Evolutionary conservation across 2,113 vertebrate species (phyloP), one percentile per base, ranked within the genome.

Genomic region (Trogon surrucura): DNA sequence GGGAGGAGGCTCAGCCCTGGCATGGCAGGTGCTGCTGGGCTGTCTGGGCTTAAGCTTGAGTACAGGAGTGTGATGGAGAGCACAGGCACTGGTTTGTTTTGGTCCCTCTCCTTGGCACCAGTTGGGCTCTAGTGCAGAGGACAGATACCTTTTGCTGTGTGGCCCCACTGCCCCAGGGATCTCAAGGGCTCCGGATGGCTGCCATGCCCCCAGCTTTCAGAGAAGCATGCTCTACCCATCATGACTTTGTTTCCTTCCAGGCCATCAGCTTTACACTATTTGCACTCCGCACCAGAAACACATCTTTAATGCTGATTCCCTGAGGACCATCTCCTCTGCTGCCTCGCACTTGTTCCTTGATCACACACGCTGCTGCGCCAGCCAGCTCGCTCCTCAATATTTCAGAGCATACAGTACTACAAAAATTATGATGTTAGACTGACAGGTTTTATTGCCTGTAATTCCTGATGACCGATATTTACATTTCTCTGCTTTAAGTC

Each of bases 351-450:
- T 29, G n/a, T 79, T 73, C 74, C 67, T 73, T 85, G 71, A 80
- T 58, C 0, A 0, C 88, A 85, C 26, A 17, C 0, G 0, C 48
- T 2, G 3, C 58, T 0, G 1, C 36, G 62, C 17, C 62, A 51
- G 51, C 53, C 36, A 56, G 32, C 50, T 77, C 2, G 1, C 11
- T 53, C 65, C 22, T 41, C 2, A 17, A 53, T 13, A 44, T 16
- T 54, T 44, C 12, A 83, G n/a, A 53, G 34, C 16, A 41, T 21
- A 14, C 9, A 62, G 26, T 41, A 50, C 47, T 51, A 80, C 56
- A 91, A 57, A 80, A 72, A 25, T 11, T 36, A 53, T 10, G 23
- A 2, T 57, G 27, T 86, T 70, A 71, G 65, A 60, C 84, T 92
- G 69, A 48, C 53, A 67, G 54, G 5, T 3, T 41, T 89, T 90